phyloP scores from a whole-genome alignment of 2,888 invertebrate genomes.

The Noctua fimbriata region DNA sequence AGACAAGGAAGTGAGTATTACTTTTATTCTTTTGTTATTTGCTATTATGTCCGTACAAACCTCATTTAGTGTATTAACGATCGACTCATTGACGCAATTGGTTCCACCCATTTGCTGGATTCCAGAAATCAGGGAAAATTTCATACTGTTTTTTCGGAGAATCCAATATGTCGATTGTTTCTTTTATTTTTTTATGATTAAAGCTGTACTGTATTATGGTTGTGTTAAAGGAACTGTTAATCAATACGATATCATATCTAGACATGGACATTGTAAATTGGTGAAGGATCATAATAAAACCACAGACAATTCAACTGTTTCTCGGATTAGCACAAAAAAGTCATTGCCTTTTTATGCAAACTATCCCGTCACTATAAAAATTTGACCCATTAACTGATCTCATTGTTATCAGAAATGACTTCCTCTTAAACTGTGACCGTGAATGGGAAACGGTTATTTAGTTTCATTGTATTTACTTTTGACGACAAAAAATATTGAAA shows the following conservation, averaged over 20 bases:
- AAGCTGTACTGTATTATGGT: neutral
- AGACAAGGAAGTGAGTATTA: conserved; percentile 93
- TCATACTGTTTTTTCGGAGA: neutral
- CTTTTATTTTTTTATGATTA: neutral
- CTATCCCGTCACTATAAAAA: neutral
- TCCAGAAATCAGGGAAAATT: neutral
- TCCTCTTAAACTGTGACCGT: conserved; percentile 47
- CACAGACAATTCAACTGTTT: neutral
- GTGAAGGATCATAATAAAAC: neutral
- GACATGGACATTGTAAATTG: neutral
- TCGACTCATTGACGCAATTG: neutral
- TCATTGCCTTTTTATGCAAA: conserved; percentile 26
- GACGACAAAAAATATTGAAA: conserved; percentile 45
- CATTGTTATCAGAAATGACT: conserved; percentile 54
- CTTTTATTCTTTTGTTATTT: conserved; percentile 27
- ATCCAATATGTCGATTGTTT: neutral
- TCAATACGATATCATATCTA: neutral
- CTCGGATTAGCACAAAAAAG: conserved; percentile 15
- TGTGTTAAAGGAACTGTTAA: neutral
- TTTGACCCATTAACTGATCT: conserved; percentile 50
- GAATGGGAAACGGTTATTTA: conserved; percentile 42
- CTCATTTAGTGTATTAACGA: neutral
- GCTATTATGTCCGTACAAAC: neutral
- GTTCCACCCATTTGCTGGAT: neutral
- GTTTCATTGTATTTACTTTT: conserved; percentile 37